Evolutionary conservation across 2,113 vertebrate genomes (phyloP).

Genomic region (Lamprologus callipterus): DNA sequence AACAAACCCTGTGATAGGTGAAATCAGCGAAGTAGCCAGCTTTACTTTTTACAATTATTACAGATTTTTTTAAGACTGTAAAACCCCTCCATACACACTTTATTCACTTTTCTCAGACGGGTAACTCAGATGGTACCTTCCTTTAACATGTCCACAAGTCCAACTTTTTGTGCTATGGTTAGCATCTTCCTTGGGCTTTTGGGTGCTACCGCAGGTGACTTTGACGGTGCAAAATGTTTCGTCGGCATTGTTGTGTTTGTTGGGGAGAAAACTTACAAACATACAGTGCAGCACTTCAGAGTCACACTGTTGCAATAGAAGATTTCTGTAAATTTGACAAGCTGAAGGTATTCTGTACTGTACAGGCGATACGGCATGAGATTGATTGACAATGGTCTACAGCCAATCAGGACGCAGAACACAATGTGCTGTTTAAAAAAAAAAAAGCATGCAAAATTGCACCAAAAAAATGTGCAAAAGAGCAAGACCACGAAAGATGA

Average conservation of each 20-base stretch:
- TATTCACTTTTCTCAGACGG: background rate
- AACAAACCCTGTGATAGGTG: background rate
- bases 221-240: accelerated
- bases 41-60: background rate
- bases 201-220: background rate
- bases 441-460: background rate
- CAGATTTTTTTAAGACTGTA: background rate
- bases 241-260: background rate
- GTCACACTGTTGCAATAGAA: background rate
- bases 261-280: background rate
- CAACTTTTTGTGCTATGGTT: background rate
- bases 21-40: background rate
- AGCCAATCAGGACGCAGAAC: background rate
- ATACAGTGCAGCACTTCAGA: background rate
- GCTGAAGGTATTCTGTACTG: background rate
- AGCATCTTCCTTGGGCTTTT: background rate
- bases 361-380: accelerated
- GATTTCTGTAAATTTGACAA: background rate
- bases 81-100: background rate
- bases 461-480: accelerated
- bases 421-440: background rate
- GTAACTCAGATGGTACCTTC: background rate
- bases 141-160: background rate
- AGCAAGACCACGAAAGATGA: accelerated
- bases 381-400: background rate